Evolutionary conservation across 2,888 invertebrate genomes (phyloP), one percentile per base, ranked within the genome.

Genomic region (Xanthia icteritia): DNA sequence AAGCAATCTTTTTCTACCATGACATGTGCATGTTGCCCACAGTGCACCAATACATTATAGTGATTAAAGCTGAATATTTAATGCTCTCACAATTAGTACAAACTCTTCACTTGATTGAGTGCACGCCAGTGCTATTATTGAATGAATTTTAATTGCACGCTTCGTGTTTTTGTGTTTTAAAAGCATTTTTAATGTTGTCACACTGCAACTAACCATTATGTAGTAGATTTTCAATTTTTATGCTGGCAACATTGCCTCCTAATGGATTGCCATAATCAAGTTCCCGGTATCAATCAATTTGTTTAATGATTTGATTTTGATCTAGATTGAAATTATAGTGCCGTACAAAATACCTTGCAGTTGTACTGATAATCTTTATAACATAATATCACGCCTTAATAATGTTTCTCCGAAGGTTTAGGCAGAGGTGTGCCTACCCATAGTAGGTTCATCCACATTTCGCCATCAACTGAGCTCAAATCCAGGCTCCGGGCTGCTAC

Each of bases 91-190:
- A 84, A 83, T 79, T 79, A 84, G 75, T 77, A 83, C 72, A 65
- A 83, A 84, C 90, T 86, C 88, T 87, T 87, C 83, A 78, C 81
- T 82, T 85, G 88, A 91, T 90, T 90, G 90, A 81, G 79, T 82
- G 83, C 91, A 89, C 91, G 90, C 90, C 60, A 89, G 2, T 31
- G 63, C 77, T 71, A 51, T 72, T 66, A 87, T 86, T 86, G 84
- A 85, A 91, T 84, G 87, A 85, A 80, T 85, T 89, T 86, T 88
- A 86, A 89, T 88, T 84, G 84, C 81, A 77, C 63, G 77, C 45
- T 76, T n/a, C 74, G 27, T 73, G 60, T 69, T 79, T 77, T 75
- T 77, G 54, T 51, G 36, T 58, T 79, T 72, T 66, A 72, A 65
- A 77, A 84, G 56, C 77, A 79, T 76, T 58, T 67, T 68, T 87